phyloP scores from a whole-genome alignment of 2,888 invertebrate genomes.

The Andrena chrysosceles region DNA sequence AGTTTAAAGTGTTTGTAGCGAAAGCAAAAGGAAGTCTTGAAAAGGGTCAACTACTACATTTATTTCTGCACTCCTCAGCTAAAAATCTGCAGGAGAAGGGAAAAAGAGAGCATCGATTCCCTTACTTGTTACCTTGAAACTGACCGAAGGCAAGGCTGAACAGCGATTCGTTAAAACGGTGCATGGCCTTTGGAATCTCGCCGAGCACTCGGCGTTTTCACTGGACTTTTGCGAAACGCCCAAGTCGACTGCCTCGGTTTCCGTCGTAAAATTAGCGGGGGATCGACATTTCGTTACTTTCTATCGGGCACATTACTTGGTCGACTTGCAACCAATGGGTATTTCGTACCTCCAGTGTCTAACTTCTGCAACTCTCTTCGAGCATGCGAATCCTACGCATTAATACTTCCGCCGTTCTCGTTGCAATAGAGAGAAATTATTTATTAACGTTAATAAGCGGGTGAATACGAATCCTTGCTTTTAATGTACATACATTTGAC shows the following conservation, averaged over 20 bases:
- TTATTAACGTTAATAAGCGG: not conserved
- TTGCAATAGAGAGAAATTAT: not conserved
- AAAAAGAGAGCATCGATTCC: conserved; percentile 13
- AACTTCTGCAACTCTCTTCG: conserved; percentile 33
- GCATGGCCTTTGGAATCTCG: conserved; percentile 51
- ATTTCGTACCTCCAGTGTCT: conserved; percentile 27
- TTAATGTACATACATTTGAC: too few relatives aligned
- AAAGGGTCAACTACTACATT: not conserved
- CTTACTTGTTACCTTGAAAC: conserved; percentile 58
- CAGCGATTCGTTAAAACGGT: conserved; percentile 61
- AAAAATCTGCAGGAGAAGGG: not conserved
- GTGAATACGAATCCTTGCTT: not conserved
- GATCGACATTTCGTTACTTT: conserved; percentile 70
- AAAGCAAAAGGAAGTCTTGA: not conserved
- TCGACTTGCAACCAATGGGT: conserved; percentile 29
- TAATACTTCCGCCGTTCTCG: not conserved
- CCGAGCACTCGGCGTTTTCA: conserved; percentile 53
- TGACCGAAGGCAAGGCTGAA: conserved; percentile 66
- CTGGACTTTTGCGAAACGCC: conserved; percentile 59
- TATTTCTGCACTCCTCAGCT: not conserved
- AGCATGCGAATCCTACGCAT: conserved; percentile 7
- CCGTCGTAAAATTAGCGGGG: conserved; percentile 54
- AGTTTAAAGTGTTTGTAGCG: not conserved
- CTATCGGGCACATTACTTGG: conserved; percentile 59
- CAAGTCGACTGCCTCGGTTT: conserved; percentile 33